These are phyloP conservation scores for Saccostrea echinata DNA, from an alignment of 1,140 invertebrate species.

Conservation along the genomic window DNA sequence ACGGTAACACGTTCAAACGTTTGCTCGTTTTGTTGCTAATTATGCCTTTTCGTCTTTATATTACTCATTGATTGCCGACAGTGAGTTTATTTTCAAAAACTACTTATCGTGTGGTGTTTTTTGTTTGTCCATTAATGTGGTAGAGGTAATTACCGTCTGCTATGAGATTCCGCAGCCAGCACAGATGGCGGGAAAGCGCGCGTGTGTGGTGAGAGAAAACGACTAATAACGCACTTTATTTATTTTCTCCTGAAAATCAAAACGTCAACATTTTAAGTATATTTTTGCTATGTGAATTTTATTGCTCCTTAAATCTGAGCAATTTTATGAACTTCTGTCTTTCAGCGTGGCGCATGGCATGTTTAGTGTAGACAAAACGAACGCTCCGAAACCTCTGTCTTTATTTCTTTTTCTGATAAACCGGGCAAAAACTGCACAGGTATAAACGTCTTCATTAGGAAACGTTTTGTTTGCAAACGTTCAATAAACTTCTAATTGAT, in stretches of 20 bases:
- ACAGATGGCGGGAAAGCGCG: constrained; percentile 24
- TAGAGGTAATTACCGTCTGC: constrained; percentile 23
- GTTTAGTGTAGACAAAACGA: constrained; percentile 21
- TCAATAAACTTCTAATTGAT: constrained; percentile 18
- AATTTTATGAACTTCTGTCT: constrained; percentile 14
- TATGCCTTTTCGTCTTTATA: constrained; percentile 4
- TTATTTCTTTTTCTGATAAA: constrained; percentile 11
- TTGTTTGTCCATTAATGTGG: constrained; percentile 25
- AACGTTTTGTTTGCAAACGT: constrained; percentile 10
- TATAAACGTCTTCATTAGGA: constrained; percentile 27
- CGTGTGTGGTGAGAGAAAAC: constrained; percentile 41
- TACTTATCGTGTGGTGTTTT: constrained; percentile 29
- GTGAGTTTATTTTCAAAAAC: constrained; percentile 33
- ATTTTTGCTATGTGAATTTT: constrained; percentile 24
- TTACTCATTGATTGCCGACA: constrained; percentile 30
- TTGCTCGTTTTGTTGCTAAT: background rate
- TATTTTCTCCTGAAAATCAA: constrained; percentile 41
- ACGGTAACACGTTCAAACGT: background rate
- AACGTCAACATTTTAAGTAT: constrained; percentile 42
- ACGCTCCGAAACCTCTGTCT: background rate
- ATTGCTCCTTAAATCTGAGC: constrained; percentile 21
- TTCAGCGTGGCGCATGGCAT: constrained; percentile 13
- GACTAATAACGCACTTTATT: constrained; percentile 44
- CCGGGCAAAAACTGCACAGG: background rate
- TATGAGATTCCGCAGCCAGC: constrained; percentile 21